These are phyloP conservation scores for Brachypteracias leptosomus DNA, from an alignment of 2,113 vertebrate species.

Conservation along the genomic window DNA sequence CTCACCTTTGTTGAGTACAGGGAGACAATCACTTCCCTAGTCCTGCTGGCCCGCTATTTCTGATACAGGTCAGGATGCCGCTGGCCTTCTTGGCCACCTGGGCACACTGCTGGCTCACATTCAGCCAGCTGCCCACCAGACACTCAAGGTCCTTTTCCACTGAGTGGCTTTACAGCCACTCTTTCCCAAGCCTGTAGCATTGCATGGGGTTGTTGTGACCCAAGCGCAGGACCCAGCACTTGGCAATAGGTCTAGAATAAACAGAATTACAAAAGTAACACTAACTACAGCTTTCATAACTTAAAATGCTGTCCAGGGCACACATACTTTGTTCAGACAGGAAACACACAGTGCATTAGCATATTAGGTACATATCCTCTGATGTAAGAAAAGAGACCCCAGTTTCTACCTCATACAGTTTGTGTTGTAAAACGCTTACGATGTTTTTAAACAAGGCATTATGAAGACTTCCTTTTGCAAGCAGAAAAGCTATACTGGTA, in stretches of 20 bases:
- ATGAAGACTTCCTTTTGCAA: not conserved
- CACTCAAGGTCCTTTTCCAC: too few species aligned
- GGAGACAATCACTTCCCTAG: too few species aligned
- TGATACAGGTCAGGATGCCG: too few species aligned
- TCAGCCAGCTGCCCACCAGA: too few species aligned
- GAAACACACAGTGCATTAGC: not conserved
- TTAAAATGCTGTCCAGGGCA: not conserved
- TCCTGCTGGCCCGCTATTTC: too few species aligned
- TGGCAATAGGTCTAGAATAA: not conserved
- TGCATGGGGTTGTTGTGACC: not conserved
- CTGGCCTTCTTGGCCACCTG: too few species aligned
- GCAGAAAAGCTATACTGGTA: not conserved
- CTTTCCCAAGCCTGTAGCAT: too few species aligned
- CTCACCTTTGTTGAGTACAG: not conserved
- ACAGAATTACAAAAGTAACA: not conserved
- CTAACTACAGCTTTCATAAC: not conserved
- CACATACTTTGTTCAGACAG: not conserved
- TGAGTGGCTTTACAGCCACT: too few species aligned
- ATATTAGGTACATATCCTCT: not conserved
- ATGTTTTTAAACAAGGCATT: not conserved
- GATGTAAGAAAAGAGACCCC: not conserved
- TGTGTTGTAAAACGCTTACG: not conserved
- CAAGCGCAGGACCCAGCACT: not conserved
- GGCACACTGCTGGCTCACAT: too few species aligned
- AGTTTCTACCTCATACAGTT: not conserved